phyloP scores from a whole-genome alignment of 1,140 invertebrate genomes.

The Bradynema listronoti region DNA sequence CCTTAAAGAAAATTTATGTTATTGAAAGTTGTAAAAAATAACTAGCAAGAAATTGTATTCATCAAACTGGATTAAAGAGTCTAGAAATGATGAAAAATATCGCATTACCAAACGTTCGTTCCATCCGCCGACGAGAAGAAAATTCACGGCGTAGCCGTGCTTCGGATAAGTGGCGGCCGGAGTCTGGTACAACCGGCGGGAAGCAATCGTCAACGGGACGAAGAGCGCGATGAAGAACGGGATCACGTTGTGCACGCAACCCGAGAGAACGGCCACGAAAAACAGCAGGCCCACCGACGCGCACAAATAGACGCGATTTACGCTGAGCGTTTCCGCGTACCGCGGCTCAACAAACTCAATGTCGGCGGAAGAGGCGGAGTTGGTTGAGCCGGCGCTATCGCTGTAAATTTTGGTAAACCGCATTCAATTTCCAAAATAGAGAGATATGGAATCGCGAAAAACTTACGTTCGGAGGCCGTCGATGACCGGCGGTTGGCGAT shows the following conservation, averaged over 20 bases:
- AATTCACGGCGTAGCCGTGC: slow-evolving; percentile 21
- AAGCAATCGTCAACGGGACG: slow-evolving; percentile 2
- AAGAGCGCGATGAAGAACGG: slow-evolving; percentile 18
- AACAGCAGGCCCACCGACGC: slow-evolving; percentile 10
- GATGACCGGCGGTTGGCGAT: slow-evolving; percentile 12
- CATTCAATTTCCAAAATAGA: slow-evolving; percentile 1
- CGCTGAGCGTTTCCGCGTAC: not conserved
- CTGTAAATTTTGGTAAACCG: no score
- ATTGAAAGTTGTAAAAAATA: no score
- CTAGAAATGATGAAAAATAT: no score
- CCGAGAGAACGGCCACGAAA: slow-evolving; percentile 14
- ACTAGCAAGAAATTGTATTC: no score
- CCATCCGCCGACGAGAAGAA: slow-evolving; percentile 22
- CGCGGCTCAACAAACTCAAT: slow-evolving; percentile 9
- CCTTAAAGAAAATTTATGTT: no score
- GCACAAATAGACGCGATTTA: slow-evolving; percentile 5
- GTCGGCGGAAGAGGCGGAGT: not conserved
- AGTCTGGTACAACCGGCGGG: not conserved
- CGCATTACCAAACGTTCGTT: slow-evolving; percentile 22
- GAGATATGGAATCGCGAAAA: slow-evolving; percentile 1
- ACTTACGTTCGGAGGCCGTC: slow-evolving; percentile 16
- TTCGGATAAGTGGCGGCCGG: slow-evolving; percentile 24
- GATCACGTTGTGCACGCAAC: not conserved
- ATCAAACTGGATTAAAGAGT: no score
- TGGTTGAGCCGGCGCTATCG: not conserved